These are phyloP conservation scores for Chaenocephalus aceratus DNA, from an alignment of 2,113 vertebrate genomes.

Conservation along the genomic window DNA sequence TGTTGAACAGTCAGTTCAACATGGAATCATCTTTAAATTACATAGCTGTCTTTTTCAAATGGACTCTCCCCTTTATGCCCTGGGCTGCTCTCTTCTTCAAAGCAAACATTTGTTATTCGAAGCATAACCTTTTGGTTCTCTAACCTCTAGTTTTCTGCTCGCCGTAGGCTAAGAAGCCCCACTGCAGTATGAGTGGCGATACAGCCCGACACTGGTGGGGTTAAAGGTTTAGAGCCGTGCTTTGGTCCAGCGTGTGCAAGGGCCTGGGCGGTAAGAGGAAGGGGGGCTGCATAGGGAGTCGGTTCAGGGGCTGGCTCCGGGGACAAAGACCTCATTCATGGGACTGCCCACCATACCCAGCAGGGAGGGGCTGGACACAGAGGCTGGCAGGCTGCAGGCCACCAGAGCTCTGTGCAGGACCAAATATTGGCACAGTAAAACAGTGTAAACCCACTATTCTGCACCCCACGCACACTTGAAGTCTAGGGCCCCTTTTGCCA, in stretches of 20 bases:
- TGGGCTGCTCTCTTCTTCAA: not conserved
- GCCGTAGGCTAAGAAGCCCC: constrained; percentile 28
- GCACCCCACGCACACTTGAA: constrained; percentile 25
- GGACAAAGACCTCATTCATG: constrained; percentile 82
- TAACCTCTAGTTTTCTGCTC: constrained; percentile 40
- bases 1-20: not conserved
- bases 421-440: constrained; percentile 56
- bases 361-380: constrained; percentile 68
- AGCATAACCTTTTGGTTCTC: constrained; percentile 42
- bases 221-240: constrained; percentile 77
- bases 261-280: constrained; percentile 41
- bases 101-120: constrained; percentile 58
- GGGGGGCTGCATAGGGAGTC: constrained; percentile 59
- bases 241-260: constrained; percentile 72
- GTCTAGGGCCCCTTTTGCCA: not conserved
- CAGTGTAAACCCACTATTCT: constrained; percentile 43
- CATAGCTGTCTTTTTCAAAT: not conserved
- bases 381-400: constrained; percentile 53
- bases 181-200: constrained; percentile 18
- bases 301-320: constrained; percentile 74
- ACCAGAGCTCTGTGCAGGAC: constrained; percentile 52
- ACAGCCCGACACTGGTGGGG: constrained; percentile 53
- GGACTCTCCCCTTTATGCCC: constrained; percentile 22
- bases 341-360: constrained; percentile 60
- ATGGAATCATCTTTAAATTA: not conserved